Base-by-base conservation (phyloP, 2,888 invertebrate genomes). In the Drosophila lutescens region DNA sequence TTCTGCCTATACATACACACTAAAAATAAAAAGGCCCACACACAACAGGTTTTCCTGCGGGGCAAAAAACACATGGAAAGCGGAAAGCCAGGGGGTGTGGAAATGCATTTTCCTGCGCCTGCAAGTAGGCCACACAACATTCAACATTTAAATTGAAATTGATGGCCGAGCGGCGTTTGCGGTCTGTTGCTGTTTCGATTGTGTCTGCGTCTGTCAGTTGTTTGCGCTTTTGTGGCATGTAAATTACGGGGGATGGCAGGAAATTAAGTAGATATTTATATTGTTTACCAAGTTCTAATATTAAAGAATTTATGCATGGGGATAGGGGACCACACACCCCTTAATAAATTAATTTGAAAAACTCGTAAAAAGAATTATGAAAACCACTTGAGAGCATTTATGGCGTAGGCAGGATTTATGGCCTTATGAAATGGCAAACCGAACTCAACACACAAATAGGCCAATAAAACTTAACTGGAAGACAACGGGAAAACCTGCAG, bases 141-240 rank as follows among this genome's bases (percentile, higher is more conserved):
- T 73, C 57, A 71, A 65, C 79, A 71, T 77, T 82, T 85, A 83
- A 83, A 83, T 83, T 83, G 83, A 83, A 83, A 83, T 85, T 83
- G 83, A 83, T 83, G 79, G 87, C 54, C 72, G 36, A 63, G 63
- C 76, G 76, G 34, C 73, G 74, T 46, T 53, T 73, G 73, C 59
- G 67, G 74, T 74, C 41, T 20, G 44, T 53, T 47, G 32, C 41
- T 41, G 66, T 62, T 43, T 43, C 43, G 43, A 43, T 43, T 43
- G 43, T 43, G 20, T 43, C 43, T 43, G 43, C 20, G 43, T 43
- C 43, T 43, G 43, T 43, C 43, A 43, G 43, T 43, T 12, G 43
- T 23, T 43, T 43, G 43, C 43, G 43, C 43, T 70, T 71, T 66
- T 51, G 46, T 53, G 51, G 63, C 59, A 63, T 54, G 61, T 13